Evolutionary conservation across 1,140 invertebrate species (phyloP).

Genomic region (Camponotus vicinus): DNA sequence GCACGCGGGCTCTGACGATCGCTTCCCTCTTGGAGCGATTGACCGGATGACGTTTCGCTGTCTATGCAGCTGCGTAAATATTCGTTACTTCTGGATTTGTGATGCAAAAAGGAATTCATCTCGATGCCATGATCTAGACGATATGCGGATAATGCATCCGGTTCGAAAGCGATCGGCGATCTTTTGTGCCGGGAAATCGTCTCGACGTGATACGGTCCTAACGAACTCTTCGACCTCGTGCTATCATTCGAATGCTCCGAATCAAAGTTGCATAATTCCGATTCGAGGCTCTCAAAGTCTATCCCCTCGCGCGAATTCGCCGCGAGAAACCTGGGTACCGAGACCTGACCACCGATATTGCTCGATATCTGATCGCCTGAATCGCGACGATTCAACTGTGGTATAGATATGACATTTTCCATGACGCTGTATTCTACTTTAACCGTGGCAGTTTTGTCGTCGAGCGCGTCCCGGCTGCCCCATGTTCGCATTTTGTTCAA

Average conservation of each 20-base stretch:
- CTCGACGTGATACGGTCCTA: conserved; percentile 72
- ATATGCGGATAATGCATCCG: conserved; percentile 31
- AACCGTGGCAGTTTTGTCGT: conserved; percentile 72
- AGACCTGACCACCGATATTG: neutral
- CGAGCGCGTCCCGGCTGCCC: conserved; percentile 82
- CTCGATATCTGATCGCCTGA: conserved; percentile 49
- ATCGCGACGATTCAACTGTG: conserved; percentile 69
- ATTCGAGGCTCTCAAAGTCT: conserved; percentile 83
- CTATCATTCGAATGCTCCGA: conserved; percentile 81
- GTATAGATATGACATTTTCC: conserved; percentile 75
- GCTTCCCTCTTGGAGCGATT: conserved; percentile 50
- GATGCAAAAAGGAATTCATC: conserved; percentile 63
- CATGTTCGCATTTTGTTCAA: conserved; percentile 82
- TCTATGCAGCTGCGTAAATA: conserved; percentile 69
- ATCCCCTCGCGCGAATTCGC: conserved; percentile 84
- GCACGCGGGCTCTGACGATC: conserved; percentile 60
- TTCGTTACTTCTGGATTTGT: conserved; percentile 78
- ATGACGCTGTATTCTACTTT: conserved; percentile 80
- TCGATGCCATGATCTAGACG: conserved; percentile 55
- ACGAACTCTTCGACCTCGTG: conserved; percentile 78
- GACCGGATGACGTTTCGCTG: conserved; percentile 56
- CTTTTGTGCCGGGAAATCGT: conserved; percentile 59
- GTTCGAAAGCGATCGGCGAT: conserved; percentile 69
- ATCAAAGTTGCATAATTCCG: conserved; percentile 81
- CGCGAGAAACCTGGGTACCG: conserved; percentile 79